These are phyloP conservation scores for Myrmecophaga tridactyla DNA, from an alignment of 2,113 vertebrate genomes.

Conservation along the genomic window DNA sequence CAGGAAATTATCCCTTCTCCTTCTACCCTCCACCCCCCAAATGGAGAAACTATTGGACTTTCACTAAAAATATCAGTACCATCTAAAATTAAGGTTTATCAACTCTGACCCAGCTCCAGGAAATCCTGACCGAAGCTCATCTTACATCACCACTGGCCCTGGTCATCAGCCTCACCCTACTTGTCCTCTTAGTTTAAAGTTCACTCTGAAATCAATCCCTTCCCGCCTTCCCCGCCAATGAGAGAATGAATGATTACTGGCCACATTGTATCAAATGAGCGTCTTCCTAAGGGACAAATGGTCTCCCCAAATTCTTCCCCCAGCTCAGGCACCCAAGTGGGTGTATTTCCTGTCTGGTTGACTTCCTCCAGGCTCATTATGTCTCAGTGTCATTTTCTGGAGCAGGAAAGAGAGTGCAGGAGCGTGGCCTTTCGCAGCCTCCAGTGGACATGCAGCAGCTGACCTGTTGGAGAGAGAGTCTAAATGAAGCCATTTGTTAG, in stretches of 20 bases:
- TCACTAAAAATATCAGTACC: slow-evolving; percentile 72
- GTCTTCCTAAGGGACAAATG: slow-evolving; percentile 14
- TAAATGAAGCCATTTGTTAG: slow-evolving; percentile 38
- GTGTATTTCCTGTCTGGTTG: slow-evolving; percentile 68
- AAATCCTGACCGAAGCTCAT: slow-evolving; percentile 60
- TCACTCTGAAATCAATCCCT: slow-evolving; percentile 42
- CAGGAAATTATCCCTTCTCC: slow-evolving; percentile 41
- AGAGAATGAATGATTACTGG: slow-evolving; percentile 41
- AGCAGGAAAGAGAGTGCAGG: slow-evolving; percentile 71
- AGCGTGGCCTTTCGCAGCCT: slow-evolving; percentile 53
- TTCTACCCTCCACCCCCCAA: not conserved
- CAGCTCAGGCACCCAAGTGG: not conserved
- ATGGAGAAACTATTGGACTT: slow-evolving; percentile 56
- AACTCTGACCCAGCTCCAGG: slow-evolving; percentile 38
- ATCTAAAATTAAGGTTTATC: slow-evolving; percentile 62
- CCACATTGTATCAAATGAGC: slow-evolving; percentile 10
- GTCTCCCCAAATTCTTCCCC: slow-evolving; percentile 56
- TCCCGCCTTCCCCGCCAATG: slow-evolving; percentile 17
- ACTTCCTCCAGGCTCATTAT: slow-evolving; percentile 66
- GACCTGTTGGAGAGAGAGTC: slow-evolving; percentile 58
- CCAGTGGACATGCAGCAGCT: not conserved
- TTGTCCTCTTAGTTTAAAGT: slow-evolving; percentile 20
- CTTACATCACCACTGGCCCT: not conserved
- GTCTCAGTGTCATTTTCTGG: slow-evolving; percentile 52
- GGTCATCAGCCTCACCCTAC: not conserved